Conservation (phyloP, 1,140 invertebrate species). For the Macrosteles quadrilineatus region DNA sequence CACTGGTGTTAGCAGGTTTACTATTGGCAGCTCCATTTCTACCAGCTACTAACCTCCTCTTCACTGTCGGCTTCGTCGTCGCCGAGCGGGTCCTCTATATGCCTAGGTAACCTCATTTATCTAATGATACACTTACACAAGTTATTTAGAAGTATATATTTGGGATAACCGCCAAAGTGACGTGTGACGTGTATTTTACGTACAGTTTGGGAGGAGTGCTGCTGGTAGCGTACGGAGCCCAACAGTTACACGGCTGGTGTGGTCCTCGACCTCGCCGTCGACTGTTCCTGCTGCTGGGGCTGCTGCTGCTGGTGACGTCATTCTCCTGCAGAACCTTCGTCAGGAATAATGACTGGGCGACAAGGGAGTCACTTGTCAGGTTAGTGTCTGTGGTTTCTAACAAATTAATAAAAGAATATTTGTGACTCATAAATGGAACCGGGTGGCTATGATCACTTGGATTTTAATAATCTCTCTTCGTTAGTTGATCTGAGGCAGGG, state of each 20-base stretch:
- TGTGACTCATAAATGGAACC: too few relatives aligned
- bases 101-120: slow-evolving; percentile 81
- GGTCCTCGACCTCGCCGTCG: slow-evolving; percentile 52
- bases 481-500: too few relatives aligned
- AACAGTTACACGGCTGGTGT: slow-evolving; percentile 59
- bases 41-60: slow-evolving; percentile 83
- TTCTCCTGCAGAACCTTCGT: slow-evolving; percentile 65
- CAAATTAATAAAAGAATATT: not conserved
- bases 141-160: too few relatives aligned
- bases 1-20: slow-evolving; percentile 56
- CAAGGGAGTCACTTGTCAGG: slow-evolving; percentile 73
- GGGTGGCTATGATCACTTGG: too few relatives aligned
- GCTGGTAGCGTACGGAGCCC: slow-evolving; percentile 62
- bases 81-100: slow-evolving; percentile 90
- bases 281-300: slow-evolving; percentile 51
- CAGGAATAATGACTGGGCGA: slow-evolving; percentile 76
- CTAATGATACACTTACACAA: too few relatives aligned
- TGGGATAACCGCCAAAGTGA: too few relatives aligned
- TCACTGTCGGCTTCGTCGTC: slow-evolving; percentile 89
- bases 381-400: slow-evolving; percentile 49
- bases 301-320: slow-evolving; percentile 59
- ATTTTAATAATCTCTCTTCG: too few relatives aligned
- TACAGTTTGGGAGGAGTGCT: slow-evolving; percentile 68
- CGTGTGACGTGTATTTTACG: too few relatives aligned
- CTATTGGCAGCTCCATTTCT: slow-evolving; percentile 78